These are phyloP conservation scores for Phalanger gymnotis DNA, from an alignment of 2,797 vertebrate genomes.

Conservation along the genomic window DNA sequence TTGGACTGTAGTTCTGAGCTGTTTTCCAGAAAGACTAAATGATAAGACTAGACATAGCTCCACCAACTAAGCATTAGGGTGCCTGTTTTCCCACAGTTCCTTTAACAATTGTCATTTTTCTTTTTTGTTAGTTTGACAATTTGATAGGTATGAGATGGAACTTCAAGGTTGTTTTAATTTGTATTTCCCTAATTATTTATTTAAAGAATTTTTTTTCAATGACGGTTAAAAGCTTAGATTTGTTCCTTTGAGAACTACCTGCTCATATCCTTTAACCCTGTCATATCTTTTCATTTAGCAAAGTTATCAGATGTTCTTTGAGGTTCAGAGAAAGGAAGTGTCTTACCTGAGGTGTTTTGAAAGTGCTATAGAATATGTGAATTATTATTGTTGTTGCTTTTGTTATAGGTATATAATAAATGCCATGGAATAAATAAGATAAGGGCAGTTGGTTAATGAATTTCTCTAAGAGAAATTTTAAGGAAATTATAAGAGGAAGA, in stretches of 20 bases:
- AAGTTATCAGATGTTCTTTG: not conserved
- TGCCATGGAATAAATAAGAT: not conserved
- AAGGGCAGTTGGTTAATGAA: not conserved
- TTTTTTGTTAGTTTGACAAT: not conserved
- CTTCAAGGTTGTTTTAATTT: not conserved
- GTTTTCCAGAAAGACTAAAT: not conserved
- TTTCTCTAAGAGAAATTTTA: not conserved
- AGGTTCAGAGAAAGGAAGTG: not conserved
- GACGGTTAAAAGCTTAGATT: not conserved
- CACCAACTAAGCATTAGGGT: not conserved
- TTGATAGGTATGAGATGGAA: not conserved
- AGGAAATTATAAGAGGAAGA: not conserved
- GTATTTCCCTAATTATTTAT: not conserved
- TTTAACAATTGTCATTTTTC: not conserved
- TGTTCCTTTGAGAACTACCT: not conserved
- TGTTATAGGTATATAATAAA: not conserved
- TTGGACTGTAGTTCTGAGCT: not conserved
- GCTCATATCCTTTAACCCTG: not conserved
- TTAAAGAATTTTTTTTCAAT: not conserved
- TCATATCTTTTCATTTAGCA: not conserved
- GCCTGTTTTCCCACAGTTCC: not conserved
- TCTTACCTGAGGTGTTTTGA: not conserved
- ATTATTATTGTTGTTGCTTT: not conserved
- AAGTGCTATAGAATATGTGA: not conserved
- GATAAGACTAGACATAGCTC: not conserved